These are phyloP conservation scores for Rhaphigaster nebulosa DNA, from an alignment of 2,888 invertebrate species.

Conservation along the genomic window DNA sequence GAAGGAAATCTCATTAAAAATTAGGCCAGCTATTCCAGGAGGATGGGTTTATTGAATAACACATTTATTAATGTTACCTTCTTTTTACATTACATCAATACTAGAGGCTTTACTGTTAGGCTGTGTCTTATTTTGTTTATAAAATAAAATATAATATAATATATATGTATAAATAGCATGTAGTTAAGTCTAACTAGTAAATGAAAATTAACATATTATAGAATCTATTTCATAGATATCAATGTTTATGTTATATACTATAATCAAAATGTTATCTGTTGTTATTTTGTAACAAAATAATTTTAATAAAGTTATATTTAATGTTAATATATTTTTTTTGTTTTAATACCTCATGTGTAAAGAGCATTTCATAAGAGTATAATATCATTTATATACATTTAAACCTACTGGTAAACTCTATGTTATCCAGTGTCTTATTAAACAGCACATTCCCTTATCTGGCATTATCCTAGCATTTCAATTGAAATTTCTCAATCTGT, in stretches of 20 bases:
- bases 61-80: slow-evolving; percentile 57
- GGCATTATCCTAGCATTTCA: not conserved
- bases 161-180: slow-evolving; percentile 22
- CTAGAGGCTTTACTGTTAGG: slow-evolving; percentile 61
- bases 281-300: slow-evolving; percentile 52
- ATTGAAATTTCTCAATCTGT: no score
- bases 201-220: slow-evolving; percentile 39
- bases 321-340: slow-evolving; percentile 31
- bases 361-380: not conserved
- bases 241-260: slow-evolving; percentile 27
- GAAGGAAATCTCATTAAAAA: not conserved
- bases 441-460: no score
- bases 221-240: slow-evolving; percentile 32
- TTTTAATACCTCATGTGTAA: not conserved
- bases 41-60: slow-evolving; percentile 12
- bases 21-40: not conserved
- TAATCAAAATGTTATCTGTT: slow-evolving; percentile 57
- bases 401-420: not conserved
- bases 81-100: slow-evolving; percentile 49
- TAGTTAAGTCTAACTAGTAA: slow-evolving; percentile 3
- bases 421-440: no score
- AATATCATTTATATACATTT: not conserved
- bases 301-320: slow-evolving; percentile 53
- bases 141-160: slow-evolving; percentile 45
- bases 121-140: slow-evolving; percentile 60